phyloP scores from a whole-genome alignment of 2,888 invertebrate genomes.

The Aphodius sticticus region DNA sequence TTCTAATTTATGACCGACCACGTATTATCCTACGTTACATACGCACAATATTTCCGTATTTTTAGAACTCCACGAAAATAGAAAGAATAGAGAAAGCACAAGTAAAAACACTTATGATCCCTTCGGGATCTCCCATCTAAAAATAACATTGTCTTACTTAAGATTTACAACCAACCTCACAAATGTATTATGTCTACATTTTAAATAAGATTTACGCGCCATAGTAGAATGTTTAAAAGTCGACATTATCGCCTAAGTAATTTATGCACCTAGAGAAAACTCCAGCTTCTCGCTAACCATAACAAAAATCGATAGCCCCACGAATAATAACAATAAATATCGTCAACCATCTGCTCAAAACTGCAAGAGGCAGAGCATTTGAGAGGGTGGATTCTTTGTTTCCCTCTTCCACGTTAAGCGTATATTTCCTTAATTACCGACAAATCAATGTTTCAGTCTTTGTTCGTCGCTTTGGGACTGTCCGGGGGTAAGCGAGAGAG shows the following conservation, averaged over 20 bases:
- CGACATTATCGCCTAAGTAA: conserved; percentile 4
- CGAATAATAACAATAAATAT: conserved; percentile 47
- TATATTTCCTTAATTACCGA: conserved; percentile 32
- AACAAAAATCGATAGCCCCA: conserved; percentile 32
- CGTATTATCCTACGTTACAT: background rate
- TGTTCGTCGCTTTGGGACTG: conserved; percentile 17
- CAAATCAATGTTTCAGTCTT: conserved; percentile 21
- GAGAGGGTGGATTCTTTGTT: conserved; percentile 47
- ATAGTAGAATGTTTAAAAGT: background rate
- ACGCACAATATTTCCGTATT: background rate
- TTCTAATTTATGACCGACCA: background rate
- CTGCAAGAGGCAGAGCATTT: conserved; percentile 45
- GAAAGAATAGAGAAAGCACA: background rate
- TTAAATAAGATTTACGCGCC: background rate
- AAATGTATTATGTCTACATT: conserved; percentile 4
- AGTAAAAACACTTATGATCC: conserved; percentile 4
- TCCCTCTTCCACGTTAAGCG: conserved; percentile 30
- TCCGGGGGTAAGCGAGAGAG: background rate
- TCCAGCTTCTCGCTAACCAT: background rate
- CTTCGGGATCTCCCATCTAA: background rate
- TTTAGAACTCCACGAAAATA: background rate
- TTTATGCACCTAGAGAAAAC: background rate
- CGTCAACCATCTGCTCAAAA: conserved; percentile 46
- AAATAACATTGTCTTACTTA: background rate
- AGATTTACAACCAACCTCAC: background rate